phyloP scores from a whole-genome alignment of 2,797 vertebrate genomes.

The Adelosebastes latens region DNA sequence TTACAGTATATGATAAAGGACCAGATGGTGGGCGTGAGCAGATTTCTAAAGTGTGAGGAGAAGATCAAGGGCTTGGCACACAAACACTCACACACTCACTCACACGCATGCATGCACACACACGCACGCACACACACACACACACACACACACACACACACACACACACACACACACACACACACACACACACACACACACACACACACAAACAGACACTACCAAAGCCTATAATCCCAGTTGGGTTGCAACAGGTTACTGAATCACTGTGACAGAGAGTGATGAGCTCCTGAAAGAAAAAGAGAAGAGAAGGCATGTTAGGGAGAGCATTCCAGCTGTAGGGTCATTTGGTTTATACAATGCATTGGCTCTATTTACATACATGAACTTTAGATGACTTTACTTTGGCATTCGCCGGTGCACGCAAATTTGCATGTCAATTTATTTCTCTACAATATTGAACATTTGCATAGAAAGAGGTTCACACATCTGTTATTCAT shows the following conservation, averaged over 20 bases:
- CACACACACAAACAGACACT: background rate
- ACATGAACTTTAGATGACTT: background rate
- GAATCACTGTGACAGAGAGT: constrained; percentile 35
- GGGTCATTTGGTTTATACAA: background rate
- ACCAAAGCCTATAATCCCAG: constrained; percentile 44
- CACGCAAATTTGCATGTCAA: background rate
- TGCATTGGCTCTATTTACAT: background rate
- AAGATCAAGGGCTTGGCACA: constrained; percentile 62
- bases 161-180: background rate
- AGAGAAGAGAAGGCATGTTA: background rate
- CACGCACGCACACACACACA: constrained; percentile 21
- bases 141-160: constrained; percentile 10
- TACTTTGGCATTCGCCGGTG: background rate
- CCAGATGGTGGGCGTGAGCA: constrained; percentile 63
- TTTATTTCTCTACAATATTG: background rate
- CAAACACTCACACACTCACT: background rate
- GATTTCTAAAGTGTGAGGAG: constrained; percentile 59
- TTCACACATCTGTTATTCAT: background rate
- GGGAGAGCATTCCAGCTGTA: background rate
- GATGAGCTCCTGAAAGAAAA: constrained; percentile 3
- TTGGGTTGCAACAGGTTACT: constrained; percentile 52
- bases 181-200: constrained; percentile 21
- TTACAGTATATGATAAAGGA: constrained; percentile 10
- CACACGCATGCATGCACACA: constrained; percentile 19
- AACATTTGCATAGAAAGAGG: background rate